Percentiles rank a stretch among this genome's conserved stretches.
phyloP scores from a whole-genome alignment of 1,140 invertebrate species.

The Ostrea edulis region DNA sequence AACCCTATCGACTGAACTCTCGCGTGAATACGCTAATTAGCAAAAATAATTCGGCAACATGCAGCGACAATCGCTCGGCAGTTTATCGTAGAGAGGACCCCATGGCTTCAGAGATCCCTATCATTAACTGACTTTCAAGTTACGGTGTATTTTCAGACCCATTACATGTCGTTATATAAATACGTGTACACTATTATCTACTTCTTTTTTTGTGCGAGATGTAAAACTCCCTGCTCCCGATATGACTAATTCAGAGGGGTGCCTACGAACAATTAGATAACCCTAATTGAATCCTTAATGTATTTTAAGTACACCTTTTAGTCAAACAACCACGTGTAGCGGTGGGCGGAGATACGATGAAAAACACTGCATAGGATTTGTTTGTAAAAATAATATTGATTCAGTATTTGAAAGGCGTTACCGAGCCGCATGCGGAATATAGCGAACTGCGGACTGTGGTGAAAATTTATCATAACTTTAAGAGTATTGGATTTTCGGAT shows the following conservation, averaged over 20 bases:
- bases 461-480: conserved; percentile 29
- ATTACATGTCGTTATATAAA: conserved; percentile 9
- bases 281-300: conserved; percentile 13
- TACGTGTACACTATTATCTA: not conserved
- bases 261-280: conserved; percentile 25
- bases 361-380: conserved; percentile 16
- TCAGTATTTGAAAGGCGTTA: conserved; percentile 37
- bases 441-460: not conserved
- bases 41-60: conserved; percentile 36
- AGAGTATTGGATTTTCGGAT: conserved; percentile 34
- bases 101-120: conserved; percentile 7
- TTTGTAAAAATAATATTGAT: conserved; percentile 24
- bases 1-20: conserved; percentile 22
- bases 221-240: not conserved
- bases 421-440: not conserved
- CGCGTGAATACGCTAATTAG: conserved; percentile 31
- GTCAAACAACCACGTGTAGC: conserved; percentile 4
- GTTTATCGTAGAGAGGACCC: not conserved
- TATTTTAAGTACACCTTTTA: not conserved
- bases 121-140: not conserved
- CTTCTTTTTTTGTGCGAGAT: not conserved
- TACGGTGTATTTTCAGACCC: conserved; percentile 3
- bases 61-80: not conserved
- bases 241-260: conserved; percentile 29
- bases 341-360: not conserved